phyloP scores from a whole-genome alignment of 2,888 invertebrate genomes.

The Ommatoiulus sabulosus region DNA sequence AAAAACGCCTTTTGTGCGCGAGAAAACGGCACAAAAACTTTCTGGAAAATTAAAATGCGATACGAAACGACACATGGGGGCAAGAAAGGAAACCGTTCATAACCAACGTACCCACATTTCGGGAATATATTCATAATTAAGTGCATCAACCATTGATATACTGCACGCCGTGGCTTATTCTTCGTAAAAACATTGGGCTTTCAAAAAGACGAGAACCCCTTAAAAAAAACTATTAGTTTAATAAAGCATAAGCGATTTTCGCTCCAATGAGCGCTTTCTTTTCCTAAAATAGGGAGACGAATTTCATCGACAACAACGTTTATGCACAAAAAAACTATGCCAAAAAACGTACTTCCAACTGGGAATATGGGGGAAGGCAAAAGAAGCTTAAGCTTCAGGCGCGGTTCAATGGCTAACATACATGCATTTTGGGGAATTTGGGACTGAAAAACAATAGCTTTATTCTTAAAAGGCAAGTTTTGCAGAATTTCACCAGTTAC shows the following conservation, averaged over 20 bases:
- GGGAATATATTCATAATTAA: background rate
- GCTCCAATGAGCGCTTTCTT: background rate
- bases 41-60: conserved; percentile 41
- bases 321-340: background rate
- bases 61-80: conserved; percentile 30
- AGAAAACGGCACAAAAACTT: conserved; percentile 11
- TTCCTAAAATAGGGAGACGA: background rate
- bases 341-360: background rate
- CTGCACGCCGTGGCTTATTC: background rate
- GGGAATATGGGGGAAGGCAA: background rate
- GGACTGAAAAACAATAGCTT: too few relatives aligned
- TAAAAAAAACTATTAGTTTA: conserved; percentile 19
- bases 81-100: background rate
- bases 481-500: too few relatives aligned
- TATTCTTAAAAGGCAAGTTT: too few relatives aligned
- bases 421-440: background rate
- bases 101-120: background rate
- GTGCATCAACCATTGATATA: conserved; percentile 3
- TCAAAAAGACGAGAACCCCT: background rate
- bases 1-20: background rate
- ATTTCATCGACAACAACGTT: background rate
- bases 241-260: conserved; percentile 41
- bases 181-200: background rate
- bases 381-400: background rate
- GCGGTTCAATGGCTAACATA: background rate